phyloP scores from a whole-genome alignment of 2,797 vertebrate species.

The Cuniculus paca region DNA sequence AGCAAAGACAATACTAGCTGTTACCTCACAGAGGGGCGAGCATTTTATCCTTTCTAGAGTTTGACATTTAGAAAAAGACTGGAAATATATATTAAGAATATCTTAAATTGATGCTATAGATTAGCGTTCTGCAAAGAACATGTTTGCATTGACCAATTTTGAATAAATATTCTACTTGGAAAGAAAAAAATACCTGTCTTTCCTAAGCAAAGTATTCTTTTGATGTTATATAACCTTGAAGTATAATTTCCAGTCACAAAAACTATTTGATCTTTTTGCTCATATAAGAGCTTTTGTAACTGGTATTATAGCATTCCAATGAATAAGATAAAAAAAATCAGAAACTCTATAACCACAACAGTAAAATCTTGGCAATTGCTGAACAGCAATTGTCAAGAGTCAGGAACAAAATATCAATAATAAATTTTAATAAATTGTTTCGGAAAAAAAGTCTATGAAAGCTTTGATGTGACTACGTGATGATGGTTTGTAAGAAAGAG shows the following conservation, averaged over 20 bases:
- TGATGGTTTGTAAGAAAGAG: not conserved
- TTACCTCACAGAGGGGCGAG: conserved; percentile 12
- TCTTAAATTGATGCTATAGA: conserved; percentile 47
- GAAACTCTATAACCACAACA: conserved; percentile 6
- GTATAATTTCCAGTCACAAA: conserved; percentile 46
- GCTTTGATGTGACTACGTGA: not conserved
- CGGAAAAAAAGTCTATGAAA: not conserved
- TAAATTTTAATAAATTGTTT: conserved; percentile 1
- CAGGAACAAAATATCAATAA: not conserved
- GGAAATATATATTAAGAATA: conserved; percentile 34
- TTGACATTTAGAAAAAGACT: conserved; percentile 63
- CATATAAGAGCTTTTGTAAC: not conserved
- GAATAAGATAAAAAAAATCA: not conserved
- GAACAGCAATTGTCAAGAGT: conserved; percentile 27
- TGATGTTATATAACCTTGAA: not conserved
- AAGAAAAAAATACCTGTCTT: conserved; percentile 30
- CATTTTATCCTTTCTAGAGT: conserved; percentile 50
- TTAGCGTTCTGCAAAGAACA: conserved; percentile 59
- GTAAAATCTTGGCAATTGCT: conserved; percentile 1
- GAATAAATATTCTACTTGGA: not conserved
- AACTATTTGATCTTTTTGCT: conserved; percentile 46
- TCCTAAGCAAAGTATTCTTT: not conserved
- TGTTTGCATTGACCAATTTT: conserved; percentile 39
- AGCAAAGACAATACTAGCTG: conserved; percentile 69
- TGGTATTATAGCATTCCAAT: not conserved